Evolutionary conservation across 2,113 vertebrate genomes (phyloP).

Genomic region (Notothenia coriiceps): DNA sequence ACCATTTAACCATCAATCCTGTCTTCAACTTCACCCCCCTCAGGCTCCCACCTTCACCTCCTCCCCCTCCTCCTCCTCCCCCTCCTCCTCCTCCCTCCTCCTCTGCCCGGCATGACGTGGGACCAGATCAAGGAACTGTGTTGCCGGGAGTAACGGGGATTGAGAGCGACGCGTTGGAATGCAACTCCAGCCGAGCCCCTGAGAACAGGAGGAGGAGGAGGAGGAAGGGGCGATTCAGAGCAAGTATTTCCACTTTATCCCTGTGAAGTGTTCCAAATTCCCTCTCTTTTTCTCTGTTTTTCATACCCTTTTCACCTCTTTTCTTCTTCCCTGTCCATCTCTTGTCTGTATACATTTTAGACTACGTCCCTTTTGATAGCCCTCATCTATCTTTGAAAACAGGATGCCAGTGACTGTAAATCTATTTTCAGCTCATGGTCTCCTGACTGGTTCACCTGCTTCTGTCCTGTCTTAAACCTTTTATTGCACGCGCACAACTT

Average conservation of each 20-base stretch:
- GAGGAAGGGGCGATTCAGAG: constrained; percentile 61
- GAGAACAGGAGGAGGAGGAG: constrained; percentile 66
- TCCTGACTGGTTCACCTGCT: constrained; percentile 18
- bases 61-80: constrained; percentile 20
- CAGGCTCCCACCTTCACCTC: constrained; percentile 42
- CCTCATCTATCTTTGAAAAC: constrained; percentile 7
- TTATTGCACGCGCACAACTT: neutral
- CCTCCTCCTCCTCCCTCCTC: constrained; percentile 24
- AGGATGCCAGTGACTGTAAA: neutral
- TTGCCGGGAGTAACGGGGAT: constrained; percentile 81
- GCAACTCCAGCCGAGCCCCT: constrained; percentile 80
- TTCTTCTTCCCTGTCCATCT: constrained; percentile 7
- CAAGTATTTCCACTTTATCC: constrained; percentile 77
- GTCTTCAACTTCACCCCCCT: constrained; percentile 8
- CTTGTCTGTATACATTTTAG: constrained; percentile 7
- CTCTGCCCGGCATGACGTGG: constrained; percentile 71
- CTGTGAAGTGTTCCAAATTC: constrained; percentile 58
- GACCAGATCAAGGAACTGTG: constrained; percentile 81
- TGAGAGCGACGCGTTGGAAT: constrained; percentile 80
- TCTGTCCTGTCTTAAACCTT: constrained; percentile 7
- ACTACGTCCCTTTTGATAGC: constrained; percentile 8
- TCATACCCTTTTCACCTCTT: constrained; percentile 21
- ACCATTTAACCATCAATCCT: constrained; percentile 33
- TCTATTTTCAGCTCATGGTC: too few relatives aligned
- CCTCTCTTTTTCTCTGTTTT: constrained; percentile 23